Evolutionary conservation across 2,797 vertebrate genomes (phyloP), one percentile per base, ranked within the genome.

Genomic region (Phrynocephalus vlangalii): DNA sequence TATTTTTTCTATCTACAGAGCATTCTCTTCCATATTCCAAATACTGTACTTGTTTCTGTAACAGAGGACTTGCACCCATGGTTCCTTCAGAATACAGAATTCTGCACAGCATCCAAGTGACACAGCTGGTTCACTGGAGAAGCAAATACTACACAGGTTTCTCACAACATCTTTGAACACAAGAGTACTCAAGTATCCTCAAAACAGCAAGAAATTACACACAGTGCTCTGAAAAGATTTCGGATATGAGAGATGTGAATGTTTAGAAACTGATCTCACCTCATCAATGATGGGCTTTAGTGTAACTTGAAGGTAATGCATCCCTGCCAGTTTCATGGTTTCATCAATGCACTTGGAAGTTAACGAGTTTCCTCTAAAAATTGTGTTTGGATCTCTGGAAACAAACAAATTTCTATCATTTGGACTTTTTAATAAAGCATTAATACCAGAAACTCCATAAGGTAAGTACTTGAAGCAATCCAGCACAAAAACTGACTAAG

Each of bases 311-410:
- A 99, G 97, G 94, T 99, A 99, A 95, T 99, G 98, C 98, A 98
- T 99, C 71, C 99, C 99, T 6, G 99, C 99, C 91, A 99, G 97
- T 94, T 99, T 99, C 99, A 99, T 99, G 15, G 98, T 98, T 95
- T 99, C 99, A 0, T 99, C 99, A 50, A 99, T 99, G 95, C 99
- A 99, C 95, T 99, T 99, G 85, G 99, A 99, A 0, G 99, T 99
- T 94, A 99, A 94, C 0, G 99, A 99, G 95, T 99, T 99, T 90
- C 99, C 99, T 91, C 99, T 97, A 95, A 99, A 99, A 95, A 99
- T 99, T 91, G 99, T 99, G 95, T 99, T 99, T 88, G 99, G 98
- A 95, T 99, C 99, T 96, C 99, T 99, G 94, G 79, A 94, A 96
- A 78, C 79, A 85, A 94, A 95, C 18, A 93, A 79, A 86, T 94